A percentile compares a stretch with the other conserved stretches of the same genome.
phyloP scores from a whole-genome alignment of 1,140 invertebrate genomes.

The Drosophila teissieri region DNA sequence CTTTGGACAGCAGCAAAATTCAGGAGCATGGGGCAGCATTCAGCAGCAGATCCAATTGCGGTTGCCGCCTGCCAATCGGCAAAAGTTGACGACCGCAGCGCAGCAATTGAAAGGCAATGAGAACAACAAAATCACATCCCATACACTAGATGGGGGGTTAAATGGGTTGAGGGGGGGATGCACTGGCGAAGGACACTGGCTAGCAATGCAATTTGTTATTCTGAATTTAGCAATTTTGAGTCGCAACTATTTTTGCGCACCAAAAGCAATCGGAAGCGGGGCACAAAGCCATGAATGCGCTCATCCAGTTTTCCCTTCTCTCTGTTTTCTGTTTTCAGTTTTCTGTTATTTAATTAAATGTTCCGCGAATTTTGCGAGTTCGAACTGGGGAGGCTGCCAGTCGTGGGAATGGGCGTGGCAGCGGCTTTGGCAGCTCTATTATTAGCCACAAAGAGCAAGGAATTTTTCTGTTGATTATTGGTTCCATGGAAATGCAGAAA shows the following conservation, averaged over 20 bases:
- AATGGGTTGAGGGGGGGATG: too few species aligned
- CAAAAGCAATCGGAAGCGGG: constrained; percentile 54
- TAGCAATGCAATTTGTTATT: constrained; percentile 77
- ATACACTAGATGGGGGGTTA: too few species aligned
- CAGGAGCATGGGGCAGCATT: background rate
- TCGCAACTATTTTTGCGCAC: constrained; percentile 61
- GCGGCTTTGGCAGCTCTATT: constrained; percentile 17
- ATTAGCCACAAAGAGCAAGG: constrained; percentile 24
- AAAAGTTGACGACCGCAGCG: constrained; percentile 73
- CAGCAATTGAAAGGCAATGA: constrained; percentile 54
- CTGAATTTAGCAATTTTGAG: constrained; percentile 77
- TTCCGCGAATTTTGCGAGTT: constrained; percentile 48
- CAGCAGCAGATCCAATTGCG: constrained; percentile 61
- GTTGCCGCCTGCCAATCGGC: constrained; percentile 77
- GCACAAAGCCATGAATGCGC: constrained; percentile 22
- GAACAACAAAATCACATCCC: constrained; percentile 32
- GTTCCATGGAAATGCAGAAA: constrained; percentile 33
- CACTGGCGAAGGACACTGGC: constrained; percentile 14
- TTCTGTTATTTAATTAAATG: constrained; percentile 75
- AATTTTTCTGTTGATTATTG: constrained; percentile 31
- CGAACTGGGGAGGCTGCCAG: background rate
- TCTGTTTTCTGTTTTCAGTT: constrained; percentile 44
- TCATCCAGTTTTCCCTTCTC: constrained; percentile 11
- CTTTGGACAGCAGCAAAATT: constrained; percentile 41
- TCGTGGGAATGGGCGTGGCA: constrained; percentile 18